Base-by-base conservation (phyloP, 2,888 invertebrate species). In the Polydrusus pterygomalis region DNA sequence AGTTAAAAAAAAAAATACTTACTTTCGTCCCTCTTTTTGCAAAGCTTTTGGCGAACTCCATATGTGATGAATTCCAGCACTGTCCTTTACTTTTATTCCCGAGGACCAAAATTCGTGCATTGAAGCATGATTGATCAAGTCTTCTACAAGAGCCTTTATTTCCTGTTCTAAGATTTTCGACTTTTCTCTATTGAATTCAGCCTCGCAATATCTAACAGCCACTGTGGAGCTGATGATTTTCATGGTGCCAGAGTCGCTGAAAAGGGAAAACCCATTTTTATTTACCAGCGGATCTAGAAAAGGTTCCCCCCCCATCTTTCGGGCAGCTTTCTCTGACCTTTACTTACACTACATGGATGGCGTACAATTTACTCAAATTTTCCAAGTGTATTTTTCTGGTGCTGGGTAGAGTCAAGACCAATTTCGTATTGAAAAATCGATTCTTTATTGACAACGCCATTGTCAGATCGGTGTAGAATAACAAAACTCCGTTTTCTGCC, bases 401-500 rank as follows among this genome's bases (percentile, higher is more conserved):
- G 70, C 84, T 84, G 0, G 87, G 85, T 34, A 88, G 78, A 0
- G 87, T 84, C 51, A 89, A 80, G 17, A 89, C 81, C 18, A 88
- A 77, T 72, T 83, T 84, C 0, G 87, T 85, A 63, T 86, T 85
- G 2, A 87, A 78, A 75, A 87, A 87, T 47, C 84, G 84, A 47
- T 83, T 82, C 72, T 81, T 83, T 79, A 89, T 79, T 25, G 86
- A 85, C 8, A 88, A 79, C 1, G 87, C 86, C 9, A 86, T 85
- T 30, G 83, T 82, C 3, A 89, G 77, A 80, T 88, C 86, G 79
- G 85, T 84, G 69, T 87, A 86, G 2, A 87, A 84, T 10, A 89
- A 81, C 11, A 89, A 82, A 43, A 87, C 83, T 71, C 83, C 84
- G 5, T 84, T 81, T 70, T 84, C 81, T 1, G 77, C 80, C 49